A percentile compares a stretch with the other conserved stretches of the same genome.
Evolutionary conservation across 2,888 invertebrate genomes (phyloP).

Genomic region (Tryphoninae sp.): DNA sequence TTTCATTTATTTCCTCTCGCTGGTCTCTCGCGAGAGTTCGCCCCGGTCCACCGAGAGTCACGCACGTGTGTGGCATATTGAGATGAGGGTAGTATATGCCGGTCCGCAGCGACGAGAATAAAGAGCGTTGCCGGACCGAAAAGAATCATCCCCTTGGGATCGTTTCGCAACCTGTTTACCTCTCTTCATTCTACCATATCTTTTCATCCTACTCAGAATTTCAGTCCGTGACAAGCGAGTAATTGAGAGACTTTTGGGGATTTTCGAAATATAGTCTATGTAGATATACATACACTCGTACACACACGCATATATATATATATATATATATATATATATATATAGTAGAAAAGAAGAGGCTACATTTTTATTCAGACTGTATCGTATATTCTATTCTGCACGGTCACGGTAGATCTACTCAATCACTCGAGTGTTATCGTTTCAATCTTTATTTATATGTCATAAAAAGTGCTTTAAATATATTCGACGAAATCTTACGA

Average conservation of each 20-base stretch:
- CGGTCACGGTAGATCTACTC: not conserved
- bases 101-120: slow-evolving; percentile 20
- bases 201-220: slow-evolving; percentile 41
- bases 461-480: slow-evolving; percentile 8
- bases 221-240: slow-evolving; percentile 27
- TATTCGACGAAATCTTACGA: not conserved
- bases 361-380: not conserved
- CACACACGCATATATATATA: too few relatives aligned
- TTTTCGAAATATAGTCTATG: slow-evolving; percentile 14
- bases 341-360: not conserved
- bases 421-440: not conserved
- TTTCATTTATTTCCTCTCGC: slow-evolving; percentile 66
- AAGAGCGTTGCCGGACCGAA: slow-evolving; percentile 51
- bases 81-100: slow-evolving; percentile 53
- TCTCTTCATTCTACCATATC: slow-evolving; percentile 52
- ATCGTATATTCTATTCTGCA: slow-evolving; percentile 28
- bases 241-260: slow-evolving; percentile 37
- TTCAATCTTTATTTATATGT: slow-evolving; percentile 9
- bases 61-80: slow-evolving; percentile 66
- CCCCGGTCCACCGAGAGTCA: slow-evolving; percentile 54
- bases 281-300: not conserved
- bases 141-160: slow-evolving; percentile 60
- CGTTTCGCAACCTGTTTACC: slow-evolving; percentile 59
- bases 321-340: not conserved
- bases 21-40: slow-evolving; percentile 57